Percentiles rank a stretch among this genome's conserved stretches.
These are phyloP conservation scores for Dascillus cervinus DNA, from an alignment of 2,888 invertebrate species.

Conservation along the genomic window DNA sequence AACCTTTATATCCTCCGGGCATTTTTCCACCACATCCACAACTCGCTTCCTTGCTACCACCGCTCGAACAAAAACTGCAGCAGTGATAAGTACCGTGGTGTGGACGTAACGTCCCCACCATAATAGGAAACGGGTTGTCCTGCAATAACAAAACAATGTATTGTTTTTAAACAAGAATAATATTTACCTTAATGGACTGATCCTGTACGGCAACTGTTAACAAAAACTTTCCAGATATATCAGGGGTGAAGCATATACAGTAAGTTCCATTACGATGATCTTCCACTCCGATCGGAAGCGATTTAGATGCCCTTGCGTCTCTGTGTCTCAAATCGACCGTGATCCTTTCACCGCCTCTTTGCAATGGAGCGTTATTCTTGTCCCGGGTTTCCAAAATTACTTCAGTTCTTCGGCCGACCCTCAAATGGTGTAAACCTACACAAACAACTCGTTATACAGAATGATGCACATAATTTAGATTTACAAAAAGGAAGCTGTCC, in stretches of 20 bases:
- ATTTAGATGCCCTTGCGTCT: conserved; percentile 41
- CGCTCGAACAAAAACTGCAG: conserved; percentile 74
- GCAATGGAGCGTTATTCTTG: conserved; percentile 53
- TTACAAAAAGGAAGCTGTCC: too few relatives aligned
- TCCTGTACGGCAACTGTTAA: conserved; percentile 56
- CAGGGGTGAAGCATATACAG: conserved; percentile 52
- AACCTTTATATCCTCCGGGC: conserved; percentile 67
- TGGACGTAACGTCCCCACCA: conserved; percentile 53
- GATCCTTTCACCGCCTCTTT: conserved; percentile 59
- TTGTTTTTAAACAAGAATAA: conserved; percentile 2
- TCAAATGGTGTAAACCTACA: conserved; percentile 50
- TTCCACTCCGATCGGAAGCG: conserved; percentile 46
- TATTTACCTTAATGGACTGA: conserved; percentile 55
- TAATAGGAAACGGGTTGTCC: conserved; percentile 63
- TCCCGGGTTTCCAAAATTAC: conserved; percentile 55
- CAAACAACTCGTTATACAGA: too few relatives aligned
- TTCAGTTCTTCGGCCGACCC: conserved; percentile 56
- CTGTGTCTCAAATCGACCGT: conserved; percentile 49
- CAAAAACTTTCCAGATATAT: conserved; percentile 55
- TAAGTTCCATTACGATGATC: conserved; percentile 62
- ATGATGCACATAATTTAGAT: too few relatives aligned
- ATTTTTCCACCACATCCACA: conserved; percentile 70
- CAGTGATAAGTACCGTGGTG: conserved; percentile 72
- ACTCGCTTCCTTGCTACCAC: conserved; percentile 57
- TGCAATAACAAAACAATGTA: conserved; percentile 34